These are phyloP conservation scores for Clarias fuscus DNA, from an alignment of 2,797 vertebrate genomes.

Conservation along the genomic window DNA sequence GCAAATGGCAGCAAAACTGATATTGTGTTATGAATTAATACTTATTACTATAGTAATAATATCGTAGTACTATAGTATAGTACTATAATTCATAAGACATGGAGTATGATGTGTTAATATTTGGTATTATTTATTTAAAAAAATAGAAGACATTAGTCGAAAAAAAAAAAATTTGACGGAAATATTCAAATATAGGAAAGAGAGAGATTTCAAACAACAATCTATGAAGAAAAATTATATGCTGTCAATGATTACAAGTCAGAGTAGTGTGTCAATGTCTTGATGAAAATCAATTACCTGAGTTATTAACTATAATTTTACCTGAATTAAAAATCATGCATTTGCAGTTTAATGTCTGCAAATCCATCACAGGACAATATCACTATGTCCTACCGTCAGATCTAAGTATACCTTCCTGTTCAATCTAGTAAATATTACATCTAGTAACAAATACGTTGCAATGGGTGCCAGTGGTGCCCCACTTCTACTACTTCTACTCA, in stretches of 20 bases:
- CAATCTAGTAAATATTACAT: neutral
- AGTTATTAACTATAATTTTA: neutral
- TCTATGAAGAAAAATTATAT: neutral
- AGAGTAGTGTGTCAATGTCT: neutral
- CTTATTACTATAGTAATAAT: neutral
- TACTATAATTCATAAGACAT: neutral
- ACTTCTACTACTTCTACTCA: neutral
- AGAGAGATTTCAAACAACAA: neutral
- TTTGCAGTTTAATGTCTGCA: neutral
- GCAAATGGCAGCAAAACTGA: no score
- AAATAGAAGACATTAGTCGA: neutral
- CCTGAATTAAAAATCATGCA: neutral
- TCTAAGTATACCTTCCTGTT: neutral
- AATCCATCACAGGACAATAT: neutral
- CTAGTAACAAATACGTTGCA: neutral
- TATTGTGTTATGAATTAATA: neutral
- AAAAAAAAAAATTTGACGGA: no score
- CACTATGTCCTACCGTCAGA: neutral
- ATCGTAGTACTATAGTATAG: no score
- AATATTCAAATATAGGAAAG: neutral
- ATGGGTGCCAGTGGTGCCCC: neutral
- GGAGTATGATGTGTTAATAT: neutral
- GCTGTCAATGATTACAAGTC: neutral
- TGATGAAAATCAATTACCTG: neutral
- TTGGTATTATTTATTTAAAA: neutral